These are phyloP conservation scores for Cheilosia soror DNA, from an alignment of 2,888 invertebrate species.

Conservation along the genomic window DNA sequence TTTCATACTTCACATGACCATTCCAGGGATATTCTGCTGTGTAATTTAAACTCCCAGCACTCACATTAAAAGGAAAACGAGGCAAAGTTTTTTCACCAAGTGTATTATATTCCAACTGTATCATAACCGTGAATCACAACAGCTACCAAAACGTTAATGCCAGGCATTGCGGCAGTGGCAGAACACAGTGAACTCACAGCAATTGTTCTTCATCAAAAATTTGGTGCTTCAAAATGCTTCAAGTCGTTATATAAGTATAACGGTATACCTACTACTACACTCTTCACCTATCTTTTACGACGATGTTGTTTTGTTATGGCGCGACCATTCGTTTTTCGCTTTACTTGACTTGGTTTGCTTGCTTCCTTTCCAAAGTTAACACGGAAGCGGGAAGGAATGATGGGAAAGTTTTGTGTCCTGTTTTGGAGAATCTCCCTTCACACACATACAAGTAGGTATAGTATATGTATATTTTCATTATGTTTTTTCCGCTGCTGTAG, in stretches of 20 bases:
- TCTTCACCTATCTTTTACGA: not conserved
- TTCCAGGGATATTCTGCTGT: conserved; percentile 12
- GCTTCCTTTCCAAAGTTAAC: conserved; percentile 33
- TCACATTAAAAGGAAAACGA: conserved; percentile 53
- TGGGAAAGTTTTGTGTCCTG: conserved; percentile 63
- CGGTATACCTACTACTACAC: too few species aligned
- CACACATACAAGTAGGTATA: not conserved
- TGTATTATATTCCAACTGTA: conserved; percentile 31
- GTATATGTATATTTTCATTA: conserved; percentile 49
- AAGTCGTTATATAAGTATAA: not conserved
- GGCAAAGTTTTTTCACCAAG: conserved; percentile 51
- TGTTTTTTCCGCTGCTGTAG: conserved; percentile 41
- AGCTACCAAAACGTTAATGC: conserved; percentile 44
- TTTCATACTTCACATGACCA: conserved; percentile 8
- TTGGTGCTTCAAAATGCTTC: conserved; percentile 49
- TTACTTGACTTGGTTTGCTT: conserved; percentile 34
- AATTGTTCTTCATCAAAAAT: conserved; percentile 70
- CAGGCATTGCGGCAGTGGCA: conserved; percentile 17
- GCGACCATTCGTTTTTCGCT: conserved; percentile 26
- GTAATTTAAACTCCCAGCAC: conserved; percentile 43
- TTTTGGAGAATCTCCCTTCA: conserved; percentile 22
- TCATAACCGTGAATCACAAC: conserved; percentile 57
- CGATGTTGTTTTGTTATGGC: conserved; percentile 22
- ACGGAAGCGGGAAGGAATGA: conserved; percentile 26
- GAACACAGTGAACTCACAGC: conserved; percentile 9